Evolutionary conservation across 1,140 invertebrate species (phyloP), one percentile per base, ranked within the genome.

Genomic region (Drosophila cardini): DNA sequence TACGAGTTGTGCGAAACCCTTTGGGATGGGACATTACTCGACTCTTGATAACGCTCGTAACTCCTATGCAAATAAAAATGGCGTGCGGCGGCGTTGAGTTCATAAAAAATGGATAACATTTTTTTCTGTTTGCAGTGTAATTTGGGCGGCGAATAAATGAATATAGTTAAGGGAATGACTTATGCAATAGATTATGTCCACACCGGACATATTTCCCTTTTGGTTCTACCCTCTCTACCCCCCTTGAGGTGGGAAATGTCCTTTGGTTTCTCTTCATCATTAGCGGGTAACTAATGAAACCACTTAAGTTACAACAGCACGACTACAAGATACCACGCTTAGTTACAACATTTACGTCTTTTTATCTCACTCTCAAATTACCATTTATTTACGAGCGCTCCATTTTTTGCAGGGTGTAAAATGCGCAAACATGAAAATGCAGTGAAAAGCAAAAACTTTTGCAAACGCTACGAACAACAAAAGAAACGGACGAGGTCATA

Each of bases 91-190:
- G 43, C 56, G 18, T 32, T 46, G 11, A 26, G 34, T 57, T 16
- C 62, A 87, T 87, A 72, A 89, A 74, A 63, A 55, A 87, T 79
- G 78, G 58, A 89, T 80, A 73, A 76, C 79, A 62, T 65, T 58
- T 72, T 30, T 72, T 30, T 26, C 32, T 87, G 62, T 87, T 87
- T 87, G 84, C 68, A 64, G 55, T 65, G 79, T 83, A 79, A 89
- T 87, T 87, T 83, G 48, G 56, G 45, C 21, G 26, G 21, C 50
- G 13, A 60, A 75, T 62, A 74, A 77, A 70, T 75, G 76, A 69
- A 56, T 52, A 43, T 52, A 56, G 56, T 74, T 63, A 42, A 30
- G 43, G 26, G 53, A 69, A 50, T 34, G 65, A 62, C 67, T 74
- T 70, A 70, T 62, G 58, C 67, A 74, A 63, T 63, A 26, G 53